Base-by-base conservation (phyloP, 2,113 vertebrate genomes). In the Ophthalmolycus amberensis region DNA sequence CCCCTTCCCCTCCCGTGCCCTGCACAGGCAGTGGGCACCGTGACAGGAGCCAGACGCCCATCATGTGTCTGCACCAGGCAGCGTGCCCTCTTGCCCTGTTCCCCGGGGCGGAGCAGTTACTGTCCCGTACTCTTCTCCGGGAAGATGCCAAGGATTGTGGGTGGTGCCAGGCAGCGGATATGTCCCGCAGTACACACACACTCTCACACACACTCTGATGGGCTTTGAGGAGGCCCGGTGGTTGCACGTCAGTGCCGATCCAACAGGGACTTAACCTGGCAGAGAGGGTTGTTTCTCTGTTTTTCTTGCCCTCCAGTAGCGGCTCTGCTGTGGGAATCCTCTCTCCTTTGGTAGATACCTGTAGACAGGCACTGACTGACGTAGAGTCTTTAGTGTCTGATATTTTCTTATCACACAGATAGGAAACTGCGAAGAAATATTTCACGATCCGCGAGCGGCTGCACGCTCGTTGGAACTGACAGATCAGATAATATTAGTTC, bases 31-130 rank as follows among this genome's bases (percentile, higher is more conserved):
- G 76, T 80, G 76, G 89, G 90, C 90, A 84, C 79, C 3, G 42
- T 90, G 90, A 93, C 90, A 92, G 79, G 59, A 91, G 88, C 82
- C 85, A 93, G 93, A 91, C 90, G 86, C 85, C 85, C 84, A 76
- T 88, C 91, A 90, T 90, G 92, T 91, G 91, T 92, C 87, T 90
- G 85, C 76, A 81, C 83, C 84, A 89, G 92, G 91, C 90, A 79
- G 65, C 22, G 1, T 88, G 87, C 89, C 84, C 89, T 92, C 81
- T 90, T 80, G 90, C 84, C 90, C 87, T 81, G 83, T 90, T 90
- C 92, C 91, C 90, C 71, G 90, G 93, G 88, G 92, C 75, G 66
- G 77, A 68, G 50, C 34, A 38, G 71, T 84, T 75, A 82, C 87
- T 89, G 75, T 86, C 88, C 77, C 29, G 44, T 72, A 77, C 73